Conservation (phyloP, 2,113 vertebrate species). For the Pangasianodon hypophthalmus region DNA sequence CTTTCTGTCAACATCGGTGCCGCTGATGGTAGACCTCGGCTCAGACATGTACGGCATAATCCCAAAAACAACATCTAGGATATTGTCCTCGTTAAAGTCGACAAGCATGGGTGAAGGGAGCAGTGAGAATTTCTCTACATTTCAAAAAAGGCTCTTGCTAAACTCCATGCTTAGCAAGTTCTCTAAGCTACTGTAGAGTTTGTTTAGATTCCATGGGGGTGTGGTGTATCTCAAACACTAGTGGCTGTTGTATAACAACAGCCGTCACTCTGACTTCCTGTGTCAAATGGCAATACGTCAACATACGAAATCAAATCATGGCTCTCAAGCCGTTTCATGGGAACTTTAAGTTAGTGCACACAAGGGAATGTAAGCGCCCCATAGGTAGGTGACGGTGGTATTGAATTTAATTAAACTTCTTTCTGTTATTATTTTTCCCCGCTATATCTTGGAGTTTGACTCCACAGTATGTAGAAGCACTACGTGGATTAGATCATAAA, state of each 20-base stretch:
- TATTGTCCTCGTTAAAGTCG: neutral
- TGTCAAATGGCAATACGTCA: constrained; percentile 12
- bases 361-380: neutral
- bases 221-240: neutral
- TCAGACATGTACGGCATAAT: neutral
- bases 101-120: neutral
- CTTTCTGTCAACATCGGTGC: too few species aligned
- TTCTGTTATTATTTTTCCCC: neutral
- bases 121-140: neutral
- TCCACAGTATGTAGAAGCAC: constrained; percentile 41
- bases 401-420: constrained; percentile 17
- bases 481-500: constrained; percentile 56
- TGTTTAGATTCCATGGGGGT: neutral
- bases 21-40: neutral
- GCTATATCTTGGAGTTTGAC: constrained; percentile 27
- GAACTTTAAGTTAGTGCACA: constrained; percentile 9
- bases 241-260: neutral
- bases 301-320: neutral
- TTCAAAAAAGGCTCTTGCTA: neutral
- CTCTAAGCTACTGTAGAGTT: neutral
- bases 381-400: constrained; percentile 3
- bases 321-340: neutral
- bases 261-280: neutral
- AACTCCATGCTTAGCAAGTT: neutral
- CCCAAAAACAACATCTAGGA: neutral